A percentile compares a stretch with the other conserved stretches of the same genome.
These are phyloP conservation scores for Catagonus wagneri DNA, from an alignment of 2,113 vertebrate species.

Conservation along the genomic window DNA sequence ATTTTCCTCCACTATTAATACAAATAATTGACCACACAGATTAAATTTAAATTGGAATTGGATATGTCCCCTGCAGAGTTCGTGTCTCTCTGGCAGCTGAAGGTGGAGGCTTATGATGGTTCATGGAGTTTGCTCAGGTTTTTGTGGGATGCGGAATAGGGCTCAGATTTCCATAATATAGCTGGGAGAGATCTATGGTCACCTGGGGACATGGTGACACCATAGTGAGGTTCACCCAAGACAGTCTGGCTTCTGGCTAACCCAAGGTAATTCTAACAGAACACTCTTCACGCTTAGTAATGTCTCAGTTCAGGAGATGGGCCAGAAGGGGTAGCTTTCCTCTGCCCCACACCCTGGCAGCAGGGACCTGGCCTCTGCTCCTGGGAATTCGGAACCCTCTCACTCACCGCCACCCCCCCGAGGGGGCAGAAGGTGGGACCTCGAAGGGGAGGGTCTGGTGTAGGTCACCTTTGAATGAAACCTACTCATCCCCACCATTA, in stretches of 20 bases:
- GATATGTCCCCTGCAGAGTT: constrained; percentile 12
- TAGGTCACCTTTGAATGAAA: background rate
- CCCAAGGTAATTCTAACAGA: background rate
- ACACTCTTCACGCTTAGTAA: background rate
- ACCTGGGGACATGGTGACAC: background rate
- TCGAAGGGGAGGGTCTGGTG: background rate
- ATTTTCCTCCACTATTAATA: constrained; percentile 68
- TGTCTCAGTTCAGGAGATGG: background rate
- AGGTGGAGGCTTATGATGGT: background rate
- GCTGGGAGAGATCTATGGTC: background rate
- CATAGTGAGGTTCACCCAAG: background rate
- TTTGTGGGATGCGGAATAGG: background rate
- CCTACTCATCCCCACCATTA: background rate
- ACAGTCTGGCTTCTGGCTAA: background rate
- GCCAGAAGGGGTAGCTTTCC: rapidly evolving
- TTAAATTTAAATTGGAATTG: constrained; percentile 70
- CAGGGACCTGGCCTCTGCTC: background rate
- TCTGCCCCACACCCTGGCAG: background rate
- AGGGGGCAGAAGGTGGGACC: too few relatives aligned
- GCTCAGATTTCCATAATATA: background rate
- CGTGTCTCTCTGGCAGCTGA: background rate
- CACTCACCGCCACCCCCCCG: rapidly evolving
- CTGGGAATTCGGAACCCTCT: background rate
- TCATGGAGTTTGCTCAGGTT: background rate
- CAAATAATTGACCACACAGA: constrained; percentile 69